Percentiles rank a stretch among this genome's conserved stretches.
These are phyloP conservation scores for Brevimyrus niger DNA, from an alignment of 2,113 vertebrate genomes.

Conservation along the genomic window DNA sequence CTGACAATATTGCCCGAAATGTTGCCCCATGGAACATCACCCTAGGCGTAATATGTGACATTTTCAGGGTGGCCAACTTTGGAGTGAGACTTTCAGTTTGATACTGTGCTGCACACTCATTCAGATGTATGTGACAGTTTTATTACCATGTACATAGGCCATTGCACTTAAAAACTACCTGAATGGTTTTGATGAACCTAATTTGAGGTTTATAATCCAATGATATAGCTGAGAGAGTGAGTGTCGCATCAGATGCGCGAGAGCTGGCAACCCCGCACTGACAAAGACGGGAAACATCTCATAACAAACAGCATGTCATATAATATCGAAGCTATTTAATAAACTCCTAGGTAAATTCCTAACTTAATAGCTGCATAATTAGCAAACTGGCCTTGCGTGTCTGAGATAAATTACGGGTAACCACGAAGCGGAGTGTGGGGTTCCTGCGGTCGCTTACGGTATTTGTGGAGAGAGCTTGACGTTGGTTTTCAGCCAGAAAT, in stretches of 20 bases:
- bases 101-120: not conserved
- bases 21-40: not conserved
- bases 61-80: not conserved
- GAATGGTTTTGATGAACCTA: not conserved
- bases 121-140: not conserved
- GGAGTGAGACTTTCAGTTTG: not conserved
- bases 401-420: not conserved
- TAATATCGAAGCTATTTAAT: not conserved
- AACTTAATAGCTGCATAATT: not conserved
- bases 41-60: not conserved
- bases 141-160: not conserved
- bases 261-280: not conserved
- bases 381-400: not conserved
- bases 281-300: not conserved
- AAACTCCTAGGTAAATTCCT: not conserved
- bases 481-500: not conserved
- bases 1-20: not conserved
- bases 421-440: not conserved
- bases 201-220: not conserved
- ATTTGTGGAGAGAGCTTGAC: not conserved
- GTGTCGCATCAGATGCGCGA: not conserved
- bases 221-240: not conserved
- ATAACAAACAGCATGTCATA: not conserved
- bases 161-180: not conserved
- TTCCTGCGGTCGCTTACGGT: not conserved